These are phyloP conservation scores for Melanerpes aurifrons DNA, from an alignment of 2,113 vertebrate species.

Conservation along the genomic window DNA sequence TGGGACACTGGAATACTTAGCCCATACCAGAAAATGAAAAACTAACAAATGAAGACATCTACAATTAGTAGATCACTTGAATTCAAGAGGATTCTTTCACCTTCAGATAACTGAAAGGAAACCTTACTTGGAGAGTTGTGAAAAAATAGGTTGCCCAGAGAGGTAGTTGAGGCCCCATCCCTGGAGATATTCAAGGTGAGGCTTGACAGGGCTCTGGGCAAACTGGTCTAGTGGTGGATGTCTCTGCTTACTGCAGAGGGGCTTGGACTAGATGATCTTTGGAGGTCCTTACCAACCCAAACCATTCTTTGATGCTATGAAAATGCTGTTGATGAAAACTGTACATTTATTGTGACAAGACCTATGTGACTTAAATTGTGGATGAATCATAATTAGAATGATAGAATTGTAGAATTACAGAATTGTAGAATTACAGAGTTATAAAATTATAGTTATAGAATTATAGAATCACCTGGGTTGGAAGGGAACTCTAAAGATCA, in stretches of 20 bases:
- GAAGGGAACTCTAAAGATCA: not conserved
- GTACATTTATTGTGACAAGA: not conserved
- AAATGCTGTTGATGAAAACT: not conserved
- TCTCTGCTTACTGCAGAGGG: too few species aligned
- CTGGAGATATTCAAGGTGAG: too few species aligned
- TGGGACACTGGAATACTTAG: not conserved
- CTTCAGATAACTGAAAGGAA: not conserved
- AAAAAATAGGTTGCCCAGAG: not conserved
- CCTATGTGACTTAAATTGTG: not conserved
- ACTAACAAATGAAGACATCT: not conserved
- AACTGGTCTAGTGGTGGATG: too few species aligned
- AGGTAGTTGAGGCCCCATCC: too few species aligned
- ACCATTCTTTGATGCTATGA: not conserved
- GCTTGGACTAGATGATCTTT: too few species aligned
- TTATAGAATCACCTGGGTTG: too few species aligned
- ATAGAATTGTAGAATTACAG: too few species aligned
- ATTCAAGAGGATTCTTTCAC: not conserved
- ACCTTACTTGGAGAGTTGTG: not conserved
- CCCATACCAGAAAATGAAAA: not conserved
- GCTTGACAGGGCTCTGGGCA: too few species aligned
- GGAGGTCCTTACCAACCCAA: too few species aligned
- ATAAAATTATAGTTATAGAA: too few species aligned
- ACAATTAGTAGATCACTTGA: not conserved
- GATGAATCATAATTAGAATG: not conserved
- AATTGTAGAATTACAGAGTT: too few species aligned